Conservation (phyloP, 1,140 invertebrate species). For the Drosophila nigromelanica region DNA sequence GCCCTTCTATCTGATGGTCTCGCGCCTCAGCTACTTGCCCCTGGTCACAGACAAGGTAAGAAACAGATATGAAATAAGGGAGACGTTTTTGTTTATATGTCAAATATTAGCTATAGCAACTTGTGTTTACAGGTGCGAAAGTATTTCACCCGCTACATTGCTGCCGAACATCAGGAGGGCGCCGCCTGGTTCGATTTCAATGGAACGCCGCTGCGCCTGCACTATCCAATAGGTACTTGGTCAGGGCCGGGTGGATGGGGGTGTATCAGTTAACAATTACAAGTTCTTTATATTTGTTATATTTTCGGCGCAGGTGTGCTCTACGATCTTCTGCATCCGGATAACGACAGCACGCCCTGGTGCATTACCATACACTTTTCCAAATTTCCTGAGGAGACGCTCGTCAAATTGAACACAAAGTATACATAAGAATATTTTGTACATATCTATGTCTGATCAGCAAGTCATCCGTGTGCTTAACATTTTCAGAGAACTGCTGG, state of each 20-base stretch:
- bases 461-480: neutral
- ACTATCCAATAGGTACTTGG: constrained; percentile 94
- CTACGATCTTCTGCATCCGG: constrained; percentile 91
- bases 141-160: constrained; percentile 93
- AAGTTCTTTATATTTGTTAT: neutral
- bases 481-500: constrained; percentile 92
- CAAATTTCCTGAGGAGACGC: constrained; percentile 92
- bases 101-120: neutral
- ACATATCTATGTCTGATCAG: neutral
- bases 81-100: neutral
- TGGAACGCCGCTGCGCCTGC: constrained; percentile 96
- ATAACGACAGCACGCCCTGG: constrained; percentile 94
- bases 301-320: constrained; percentile 86
- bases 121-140: constrained; percentile 89
- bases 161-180: constrained; percentile 91
- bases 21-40: constrained; percentile 97
- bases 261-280: neutral
- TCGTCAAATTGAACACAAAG: constrained; percentile 92
- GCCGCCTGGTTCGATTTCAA: constrained; percentile 99
- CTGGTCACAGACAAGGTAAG: constrained; percentile 96
- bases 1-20: constrained; percentile 97
- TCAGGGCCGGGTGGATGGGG: neutral
- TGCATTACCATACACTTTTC: constrained; percentile 97
- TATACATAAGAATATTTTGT: constrained; percentile 71
- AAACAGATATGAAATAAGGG: neutral